Evolutionary conservation across 2,888 invertebrate species (phyloP).

Genomic region (Spodoptera picta): DNA sequence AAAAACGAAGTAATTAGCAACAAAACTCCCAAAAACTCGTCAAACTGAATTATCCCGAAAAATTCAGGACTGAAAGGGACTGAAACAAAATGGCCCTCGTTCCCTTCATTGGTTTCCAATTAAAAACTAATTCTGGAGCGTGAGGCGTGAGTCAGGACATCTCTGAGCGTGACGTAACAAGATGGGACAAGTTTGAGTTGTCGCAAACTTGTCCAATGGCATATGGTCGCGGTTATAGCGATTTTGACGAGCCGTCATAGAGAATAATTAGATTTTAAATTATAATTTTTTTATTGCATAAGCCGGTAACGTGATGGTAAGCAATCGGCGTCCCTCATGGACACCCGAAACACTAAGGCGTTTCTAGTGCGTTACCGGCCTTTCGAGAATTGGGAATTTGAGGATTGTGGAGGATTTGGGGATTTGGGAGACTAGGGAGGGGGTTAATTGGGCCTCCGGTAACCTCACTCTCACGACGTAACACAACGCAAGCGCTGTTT

Average conservation of each 20-base stretch:
- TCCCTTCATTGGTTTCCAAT: conserved; percentile 45
- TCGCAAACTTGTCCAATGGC: conserved; percentile 17
- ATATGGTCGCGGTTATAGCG: conserved; percentile 14
- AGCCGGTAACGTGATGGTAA: no score
- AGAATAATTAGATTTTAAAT: no score
- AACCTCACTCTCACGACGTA: no score
- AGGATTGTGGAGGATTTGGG: no score
- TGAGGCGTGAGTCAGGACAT: conserved; percentile 5
- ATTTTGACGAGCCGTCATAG: not conserved
- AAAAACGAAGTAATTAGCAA: not conserved
- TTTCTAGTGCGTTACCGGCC: no score
- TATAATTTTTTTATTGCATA: no score
- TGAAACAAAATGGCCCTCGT: conserved; percentile 16
- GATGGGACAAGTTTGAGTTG: conserved; percentile 38
- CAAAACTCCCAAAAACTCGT: conserved; percentile 4
- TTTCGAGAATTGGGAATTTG: no score
- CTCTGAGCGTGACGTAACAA: conserved; percentile 15
- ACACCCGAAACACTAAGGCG: no score
- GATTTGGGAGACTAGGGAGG: no score
- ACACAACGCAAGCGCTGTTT: no score
- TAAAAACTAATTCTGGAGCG: conserved; percentile 44
- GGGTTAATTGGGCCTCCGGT: no score
- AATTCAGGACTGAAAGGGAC: conserved; percentile 4
- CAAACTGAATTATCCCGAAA: not conserved
- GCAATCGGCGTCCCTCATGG: no score